Conservation (phyloP, 2,113 vertebrate species). For the Calidris pugnax region DNA sequence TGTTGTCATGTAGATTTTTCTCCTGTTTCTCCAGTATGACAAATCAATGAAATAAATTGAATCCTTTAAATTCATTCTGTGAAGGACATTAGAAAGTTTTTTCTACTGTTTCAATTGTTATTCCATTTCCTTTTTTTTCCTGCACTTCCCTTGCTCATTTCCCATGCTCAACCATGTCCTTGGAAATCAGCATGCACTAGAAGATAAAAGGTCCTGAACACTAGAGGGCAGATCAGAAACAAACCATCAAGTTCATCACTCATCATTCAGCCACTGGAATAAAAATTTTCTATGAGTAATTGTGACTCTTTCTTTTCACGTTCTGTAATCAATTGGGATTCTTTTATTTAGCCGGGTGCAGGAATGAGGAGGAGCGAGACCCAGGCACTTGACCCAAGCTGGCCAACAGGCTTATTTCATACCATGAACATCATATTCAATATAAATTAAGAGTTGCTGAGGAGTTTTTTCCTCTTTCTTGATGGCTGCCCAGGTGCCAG, state of each 20-base stretch:
- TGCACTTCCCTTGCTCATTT: not conserved
- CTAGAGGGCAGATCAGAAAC: constrained; percentile 40
- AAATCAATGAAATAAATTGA: not conserved
- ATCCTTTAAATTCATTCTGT: not conserved
- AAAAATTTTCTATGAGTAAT: not conserved
- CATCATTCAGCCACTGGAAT: not conserved
- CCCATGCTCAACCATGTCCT: rapidly evolving
- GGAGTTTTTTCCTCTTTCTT: not conserved
- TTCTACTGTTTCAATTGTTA: not conserved
- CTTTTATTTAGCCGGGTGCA: not conserved
- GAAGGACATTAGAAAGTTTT: not conserved
- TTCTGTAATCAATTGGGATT: not conserved
- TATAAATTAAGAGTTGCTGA: not conserved
- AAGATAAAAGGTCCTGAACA: not conserved
- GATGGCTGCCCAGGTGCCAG: not conserved
- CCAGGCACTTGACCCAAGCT: not conserved
- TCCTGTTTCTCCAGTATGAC: not conserved
- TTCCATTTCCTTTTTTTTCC: not conserved
- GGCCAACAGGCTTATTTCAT: not conserved
- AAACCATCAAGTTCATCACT: not conserved
- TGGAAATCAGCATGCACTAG: rapidly evolving
- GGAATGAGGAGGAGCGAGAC: not conserved
- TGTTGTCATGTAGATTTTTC: not conserved
- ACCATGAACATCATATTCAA: not conserved
- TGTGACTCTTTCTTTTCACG: not conserved